Evolutionary conservation across 2,797 vertebrate species (phyloP).

Genomic region (Oceanodroma leucorhoa): DNA sequence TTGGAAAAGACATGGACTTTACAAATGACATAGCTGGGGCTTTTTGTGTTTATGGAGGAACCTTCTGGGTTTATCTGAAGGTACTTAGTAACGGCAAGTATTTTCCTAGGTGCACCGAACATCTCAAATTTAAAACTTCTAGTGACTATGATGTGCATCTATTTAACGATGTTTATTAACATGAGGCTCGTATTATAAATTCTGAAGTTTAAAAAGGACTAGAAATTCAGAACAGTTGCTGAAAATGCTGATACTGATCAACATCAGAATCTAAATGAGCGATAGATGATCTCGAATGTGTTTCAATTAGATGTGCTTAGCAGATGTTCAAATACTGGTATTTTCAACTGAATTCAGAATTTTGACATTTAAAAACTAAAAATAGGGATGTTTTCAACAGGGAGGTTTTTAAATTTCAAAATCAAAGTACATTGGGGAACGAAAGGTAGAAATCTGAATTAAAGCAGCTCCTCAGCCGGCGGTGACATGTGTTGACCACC

Average conservation of each 20-base stretch:
- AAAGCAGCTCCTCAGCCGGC: background rate
- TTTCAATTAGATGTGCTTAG: background rate
- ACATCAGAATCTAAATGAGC: background rate
- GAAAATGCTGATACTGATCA: background rate
- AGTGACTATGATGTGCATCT: background rate
- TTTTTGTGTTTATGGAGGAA: background rate
- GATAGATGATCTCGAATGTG: fast-evolving
- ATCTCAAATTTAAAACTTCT: background rate
- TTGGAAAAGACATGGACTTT: background rate
- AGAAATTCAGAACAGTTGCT: background rate
- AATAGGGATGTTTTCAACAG: background rate
- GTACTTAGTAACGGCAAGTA: background rate
- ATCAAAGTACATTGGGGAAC: background rate
- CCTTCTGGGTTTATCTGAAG: background rate
- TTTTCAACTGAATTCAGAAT: background rate
- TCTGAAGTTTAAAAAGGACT: background rate
- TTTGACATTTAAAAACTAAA: background rate
- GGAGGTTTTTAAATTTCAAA: background rate
- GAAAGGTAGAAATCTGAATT: background rate
- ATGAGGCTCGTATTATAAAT: background rate
- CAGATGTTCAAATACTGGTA: background rate
- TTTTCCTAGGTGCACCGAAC: background rate
- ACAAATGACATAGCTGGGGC: background rate
- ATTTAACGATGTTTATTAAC: background rate
- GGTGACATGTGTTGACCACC: background rate